Evolutionary conservation across 37 sponge, comb jelly and placozoan genomes (phyloP), one percentile per base, ranked within the genome.

Genomic region (Tethya wilhelma): DNA sequence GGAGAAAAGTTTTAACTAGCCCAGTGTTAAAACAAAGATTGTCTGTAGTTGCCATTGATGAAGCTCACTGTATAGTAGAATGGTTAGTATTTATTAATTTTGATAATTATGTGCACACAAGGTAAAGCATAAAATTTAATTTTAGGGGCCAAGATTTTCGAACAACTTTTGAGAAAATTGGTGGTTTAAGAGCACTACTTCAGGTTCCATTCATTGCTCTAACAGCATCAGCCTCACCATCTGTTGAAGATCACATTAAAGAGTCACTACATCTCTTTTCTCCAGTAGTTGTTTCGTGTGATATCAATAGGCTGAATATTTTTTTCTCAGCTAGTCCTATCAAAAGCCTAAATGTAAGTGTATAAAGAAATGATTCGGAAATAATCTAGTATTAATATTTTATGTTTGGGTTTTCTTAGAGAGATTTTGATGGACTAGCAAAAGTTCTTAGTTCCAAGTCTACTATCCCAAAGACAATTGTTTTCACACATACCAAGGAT

Each of bases 51-150:
- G 75, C 75, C 38, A 57, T 74, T 56, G 75, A 74, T 31, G 75
- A 74, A n/a, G 75, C 75, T 2, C 75, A 74, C 36, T 74, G 75
- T 57, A 74, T 74, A 17, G 19, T 20, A 19, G 75, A 74, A 19
- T 74, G 75, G 75, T 74, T 34, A 74, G 45, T 71, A 71, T 44
- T 25, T 9, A 9, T 19, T 63, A n/a, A 39, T 9, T 7, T 34
- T 7, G 7, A n/a, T n/a, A 68, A 17, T n/a, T 34, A 4, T 68
- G 69, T 38, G 20, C 33, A 68, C 7, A 37, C 14, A 37, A n/a
- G n/a, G n/a, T n/a, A 68, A 34, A 68, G 7, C 33, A 29, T 6
- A 34, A 29, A 29, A 9, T 39, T 34, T 68, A 37, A 37, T 14
- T 39, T 39, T 37, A 71, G 55, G 73, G 55, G 73, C 4, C 5